Evolutionary conservation across 2,888 invertebrate species (phyloP).

Genomic region (Ormyrus labotus): DNA sequence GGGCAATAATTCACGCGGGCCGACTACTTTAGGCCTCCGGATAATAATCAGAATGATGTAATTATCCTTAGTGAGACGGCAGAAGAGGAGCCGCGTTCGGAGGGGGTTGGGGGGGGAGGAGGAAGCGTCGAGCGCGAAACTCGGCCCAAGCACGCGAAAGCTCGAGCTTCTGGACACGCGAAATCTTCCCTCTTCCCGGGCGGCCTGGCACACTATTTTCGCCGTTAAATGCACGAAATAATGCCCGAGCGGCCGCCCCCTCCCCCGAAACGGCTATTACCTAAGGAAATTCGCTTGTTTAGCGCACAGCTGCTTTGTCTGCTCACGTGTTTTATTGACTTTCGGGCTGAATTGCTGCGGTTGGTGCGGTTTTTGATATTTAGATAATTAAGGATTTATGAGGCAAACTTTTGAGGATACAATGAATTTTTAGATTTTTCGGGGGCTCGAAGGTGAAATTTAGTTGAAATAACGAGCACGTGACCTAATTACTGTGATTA

Average conservation of each 20-base stretch:
- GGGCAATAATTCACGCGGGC: no score
- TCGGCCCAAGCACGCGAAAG: constrained; percentile 27
- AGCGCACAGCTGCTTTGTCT: no score
- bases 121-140: constrained; percentile 9
- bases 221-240: neutral
- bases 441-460: no score
- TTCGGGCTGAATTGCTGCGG: no score
- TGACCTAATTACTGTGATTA: no score
- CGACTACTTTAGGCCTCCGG: neutral
- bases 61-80: constrained; percentile 14
- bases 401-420: neutral
- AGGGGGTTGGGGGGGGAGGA: neutral
- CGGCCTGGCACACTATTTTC: neutral
- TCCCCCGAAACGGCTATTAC: no score
- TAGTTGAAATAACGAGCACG: no score
- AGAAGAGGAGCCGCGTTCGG: neutral
- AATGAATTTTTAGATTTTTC: neutral
- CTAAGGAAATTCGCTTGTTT: no score
- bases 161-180: neutral
- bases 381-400: no score
- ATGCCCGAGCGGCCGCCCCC: no score
- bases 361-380: no score
- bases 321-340: no score
- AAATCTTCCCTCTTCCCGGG: neutral
- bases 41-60: constrained; percentile 24